Evolutionary conservation across 2,113 vertebrate species (phyloP).

Genomic region (Dipodomys stephensi): DNA sequence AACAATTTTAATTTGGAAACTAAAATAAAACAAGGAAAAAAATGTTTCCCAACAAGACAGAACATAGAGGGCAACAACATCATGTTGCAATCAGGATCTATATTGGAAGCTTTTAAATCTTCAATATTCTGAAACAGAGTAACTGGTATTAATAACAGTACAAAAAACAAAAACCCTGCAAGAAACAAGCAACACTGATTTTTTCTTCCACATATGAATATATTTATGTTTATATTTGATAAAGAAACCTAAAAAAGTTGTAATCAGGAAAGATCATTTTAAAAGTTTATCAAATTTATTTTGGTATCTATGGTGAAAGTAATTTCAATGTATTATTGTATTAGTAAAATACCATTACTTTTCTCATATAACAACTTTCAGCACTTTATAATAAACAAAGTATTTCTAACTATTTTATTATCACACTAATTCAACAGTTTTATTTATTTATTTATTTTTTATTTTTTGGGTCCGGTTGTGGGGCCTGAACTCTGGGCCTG

Average conservation of each 20-base stretch:
- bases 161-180: too few relatives aligned
- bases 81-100: background rate
- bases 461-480: too few relatives aligned
- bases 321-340: background rate
- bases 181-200: background rate
- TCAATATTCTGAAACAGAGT: background rate
- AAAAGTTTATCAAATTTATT: slow-evolving; percentile 64
- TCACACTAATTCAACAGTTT: too few relatives aligned
- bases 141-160: background rate
- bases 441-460: too few relatives aligned
- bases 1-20: background rate
- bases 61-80: background rate
- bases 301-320: slow-evolving; percentile 69
- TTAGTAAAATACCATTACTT: slow-evolving; percentile 13
- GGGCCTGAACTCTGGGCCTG: too few relatives aligned
- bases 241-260: slow-evolving; percentile 58
- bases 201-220: background rate
- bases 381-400: background rate
- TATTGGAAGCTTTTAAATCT: background rate
- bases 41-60: background rate
- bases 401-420: too few relatives aligned
- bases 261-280: background rate
- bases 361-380: slow-evolving; percentile 62
- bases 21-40: slow-evolving; percentile 23
- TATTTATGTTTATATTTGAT: background rate